phyloP scores from a whole-genome alignment of 2,797 vertebrate genomes.

The Limosa lapponica region DNA sequence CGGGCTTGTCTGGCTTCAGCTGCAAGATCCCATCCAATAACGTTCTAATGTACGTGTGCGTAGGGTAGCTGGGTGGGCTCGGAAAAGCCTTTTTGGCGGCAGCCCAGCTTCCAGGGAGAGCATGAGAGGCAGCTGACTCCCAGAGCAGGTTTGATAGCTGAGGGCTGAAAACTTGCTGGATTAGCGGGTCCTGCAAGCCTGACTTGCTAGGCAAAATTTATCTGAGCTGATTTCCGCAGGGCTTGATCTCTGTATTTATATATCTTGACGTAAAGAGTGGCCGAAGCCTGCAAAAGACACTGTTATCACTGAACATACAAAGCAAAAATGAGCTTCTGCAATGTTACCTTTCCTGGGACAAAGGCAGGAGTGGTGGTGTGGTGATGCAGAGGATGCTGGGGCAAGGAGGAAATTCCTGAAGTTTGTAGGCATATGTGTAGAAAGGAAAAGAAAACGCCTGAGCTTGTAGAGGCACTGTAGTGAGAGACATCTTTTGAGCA shows the following conservation, averaged over 20 bases:
- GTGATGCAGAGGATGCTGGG: accelerated
- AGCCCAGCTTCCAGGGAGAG: not conserved
- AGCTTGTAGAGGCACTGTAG: not conserved
- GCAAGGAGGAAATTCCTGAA: not conserved
- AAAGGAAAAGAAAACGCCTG: not conserved
- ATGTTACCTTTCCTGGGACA: not conserved
- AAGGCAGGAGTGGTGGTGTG: not conserved
- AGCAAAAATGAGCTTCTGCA: not conserved
- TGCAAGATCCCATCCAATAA: not conserved
- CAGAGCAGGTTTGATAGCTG: not conserved
- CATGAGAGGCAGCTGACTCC: not conserved
- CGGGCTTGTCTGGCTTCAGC: not conserved
- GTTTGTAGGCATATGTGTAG: not conserved
- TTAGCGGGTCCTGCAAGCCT: not conserved
- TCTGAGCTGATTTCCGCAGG: not conserved
- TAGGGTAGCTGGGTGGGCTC: not conserved
- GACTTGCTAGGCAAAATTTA: not conserved
- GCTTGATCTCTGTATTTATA: not conserved
- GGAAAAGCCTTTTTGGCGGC: not conserved
- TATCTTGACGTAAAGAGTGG: not conserved
- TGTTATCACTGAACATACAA: accelerated
- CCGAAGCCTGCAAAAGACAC: accelerated
- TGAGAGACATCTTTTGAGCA: accelerated
- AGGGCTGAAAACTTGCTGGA: not conserved
- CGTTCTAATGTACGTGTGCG: accelerated